Base-by-base conservation (phyloP, 2,113 vertebrate species). In the Nannospalax galili region DNA sequence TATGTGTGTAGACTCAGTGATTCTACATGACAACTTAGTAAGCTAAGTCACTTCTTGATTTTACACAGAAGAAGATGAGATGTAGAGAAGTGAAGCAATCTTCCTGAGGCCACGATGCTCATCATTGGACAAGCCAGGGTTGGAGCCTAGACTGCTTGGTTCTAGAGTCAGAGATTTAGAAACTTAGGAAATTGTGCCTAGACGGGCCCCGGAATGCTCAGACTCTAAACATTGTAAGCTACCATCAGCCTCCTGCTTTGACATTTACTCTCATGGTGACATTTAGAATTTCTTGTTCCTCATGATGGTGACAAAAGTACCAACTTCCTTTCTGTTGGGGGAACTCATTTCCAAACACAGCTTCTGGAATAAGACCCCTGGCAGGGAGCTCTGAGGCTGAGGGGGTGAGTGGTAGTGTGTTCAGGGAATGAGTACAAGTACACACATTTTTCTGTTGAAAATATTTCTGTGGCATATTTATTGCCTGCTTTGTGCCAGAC, bases 271-370 rank as follows among this genome's bases (percentile, higher is more conserved):
- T 89, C 72, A 5, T 5, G 17, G 65, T 96, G 73, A 80, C 94
- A 74, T 87, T 84, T 84, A 69, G 24, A 37, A 48, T 84, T 84
- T 87, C 48, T 92, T 90, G 64, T 70, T 94, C 48, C 78, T 81
- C 73, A 72, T 40, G 78, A 78, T 37, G 73, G 87, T 93, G 65
- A 84, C 78, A 78, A 62, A 90, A 64, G n/a, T 74, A 58, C 78
- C 84, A 37, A 4, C 88, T 95, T 94, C 90, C 90, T 96, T 81
- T 90, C 12, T 48, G 74, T 72, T 72, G 62, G 56, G 58, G 42
- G 69, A 8, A 19, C 70, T 73, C n/a, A 37, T 37, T 88, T 80
- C 65, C 77, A 91, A 26, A 77, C n/a, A 11, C 64, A 24, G 78
- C 35, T 32, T 80, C 85, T 69, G 77, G 30, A 58, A 60, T 32